These are phyloP conservation scores for Drosophila melanosoma DNA, from an alignment of 2,888 invertebrate genomes.

Conservation along the genomic window DNA sequence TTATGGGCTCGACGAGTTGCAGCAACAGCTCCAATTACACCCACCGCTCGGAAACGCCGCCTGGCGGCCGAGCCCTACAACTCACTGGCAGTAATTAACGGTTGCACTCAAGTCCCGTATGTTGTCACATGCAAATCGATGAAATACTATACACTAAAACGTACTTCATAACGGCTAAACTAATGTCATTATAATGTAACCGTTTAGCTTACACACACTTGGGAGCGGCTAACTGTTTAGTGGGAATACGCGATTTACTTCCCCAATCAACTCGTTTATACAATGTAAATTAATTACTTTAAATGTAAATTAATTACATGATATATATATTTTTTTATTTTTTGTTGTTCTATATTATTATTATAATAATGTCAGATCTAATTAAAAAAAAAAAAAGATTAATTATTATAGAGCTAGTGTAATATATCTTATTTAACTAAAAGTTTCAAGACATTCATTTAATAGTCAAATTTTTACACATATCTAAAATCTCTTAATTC, in stretches of 20 bases:
- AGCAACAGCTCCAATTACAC: constrained; percentile 55
- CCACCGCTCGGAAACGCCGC: constrained; percentile 52
- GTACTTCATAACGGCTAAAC: constrained; percentile 2
- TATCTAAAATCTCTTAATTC: neutral
- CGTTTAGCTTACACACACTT: constrained; percentile 4
- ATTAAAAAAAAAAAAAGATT: neutral
- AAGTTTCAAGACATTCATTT: neutral
- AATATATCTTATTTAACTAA: neutral
- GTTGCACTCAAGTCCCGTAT: constrained; percentile 39
- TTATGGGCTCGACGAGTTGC: constrained; percentile 48
- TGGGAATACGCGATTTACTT: constrained; percentile 2
- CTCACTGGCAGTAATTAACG: constrained; percentile 51
- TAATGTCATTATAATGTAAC: constrained; percentile 5
- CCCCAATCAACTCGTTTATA: constrained; percentile 10
- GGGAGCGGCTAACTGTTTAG: constrained; percentile 4
- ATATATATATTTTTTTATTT: no score
- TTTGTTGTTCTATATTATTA: no score
- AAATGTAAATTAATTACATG: no score
- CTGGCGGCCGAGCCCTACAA: constrained; percentile 48
- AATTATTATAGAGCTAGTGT: neutral
- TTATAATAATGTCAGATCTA: neutral
- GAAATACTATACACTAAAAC: neutral
- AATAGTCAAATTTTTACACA: neutral
- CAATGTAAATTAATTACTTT: neutral
- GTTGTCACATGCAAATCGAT: constrained; percentile 58